These are phyloP conservation scores for Cataglyphis hispanica DNA, from an alignment of 1,140 invertebrate species.

Conservation along the genomic window DNA sequence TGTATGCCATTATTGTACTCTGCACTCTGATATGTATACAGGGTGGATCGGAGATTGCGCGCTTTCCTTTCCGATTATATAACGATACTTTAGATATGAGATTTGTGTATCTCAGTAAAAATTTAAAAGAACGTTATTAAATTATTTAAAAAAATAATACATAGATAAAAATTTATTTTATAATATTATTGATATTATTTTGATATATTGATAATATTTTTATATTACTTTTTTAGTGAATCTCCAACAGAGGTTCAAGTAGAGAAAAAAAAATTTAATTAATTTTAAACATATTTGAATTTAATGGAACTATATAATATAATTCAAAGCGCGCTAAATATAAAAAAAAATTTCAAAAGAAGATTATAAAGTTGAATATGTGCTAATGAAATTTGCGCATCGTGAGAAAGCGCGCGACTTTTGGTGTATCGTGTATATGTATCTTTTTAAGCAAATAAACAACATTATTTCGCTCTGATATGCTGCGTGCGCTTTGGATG, in stretches of 20 bases:
- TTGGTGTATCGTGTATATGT: constrained; percentile 14
- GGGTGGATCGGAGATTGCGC: constrained; percentile 10
- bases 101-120: neutral
- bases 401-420: constrained; percentile 21
- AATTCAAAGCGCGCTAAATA: neutral
- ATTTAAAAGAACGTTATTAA: neutral
- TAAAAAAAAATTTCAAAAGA: neutral
- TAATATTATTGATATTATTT: too few species aligned
- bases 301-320: neutral
- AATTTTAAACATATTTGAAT: neutral
- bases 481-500: constrained; percentile 58
- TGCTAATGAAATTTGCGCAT: neutral
- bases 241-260: neutral
- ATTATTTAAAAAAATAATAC: neutral
- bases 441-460: constrained; percentile 40
- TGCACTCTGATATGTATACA: constrained; percentile 41
- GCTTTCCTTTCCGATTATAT: neutral
- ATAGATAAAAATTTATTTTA: too few species aligned
- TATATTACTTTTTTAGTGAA: neutral
- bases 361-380: neutral
- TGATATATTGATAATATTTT: too few species aligned
- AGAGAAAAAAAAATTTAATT: neutral
- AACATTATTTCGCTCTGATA: constrained; percentile 34
- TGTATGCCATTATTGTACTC: constrained; percentile 80
- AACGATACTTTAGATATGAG: neutral